Conservation (phyloP, 2,113 vertebrate species). For the Aplodontia rufa region DNA sequence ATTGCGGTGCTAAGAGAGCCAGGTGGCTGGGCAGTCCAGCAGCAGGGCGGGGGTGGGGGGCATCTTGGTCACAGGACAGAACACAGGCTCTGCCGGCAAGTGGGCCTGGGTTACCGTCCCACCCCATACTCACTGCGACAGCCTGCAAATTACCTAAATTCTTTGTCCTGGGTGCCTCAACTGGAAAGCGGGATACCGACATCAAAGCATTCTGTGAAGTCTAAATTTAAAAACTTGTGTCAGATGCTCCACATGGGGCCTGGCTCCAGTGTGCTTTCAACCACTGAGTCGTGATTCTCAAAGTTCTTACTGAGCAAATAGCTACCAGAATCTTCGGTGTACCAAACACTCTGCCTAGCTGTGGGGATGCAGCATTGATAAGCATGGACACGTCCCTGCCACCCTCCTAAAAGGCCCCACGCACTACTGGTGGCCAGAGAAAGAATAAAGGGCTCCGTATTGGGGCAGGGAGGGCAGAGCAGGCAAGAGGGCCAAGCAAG, state of each 20-base stretch:
- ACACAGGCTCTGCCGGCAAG: accelerated
- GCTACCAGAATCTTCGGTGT: neutral
- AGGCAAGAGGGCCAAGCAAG: neutral
- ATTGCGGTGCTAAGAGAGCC: too few relatives aligned
- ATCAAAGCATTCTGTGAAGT: neutral
- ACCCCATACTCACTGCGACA: neutral
- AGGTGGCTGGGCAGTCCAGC: neutral
- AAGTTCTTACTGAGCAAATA: neutral
- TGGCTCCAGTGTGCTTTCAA: neutral
- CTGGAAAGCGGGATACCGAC: neutral
- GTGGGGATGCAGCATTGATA: neutral
- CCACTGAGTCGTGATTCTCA: neutral
- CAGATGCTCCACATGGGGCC: neutral
- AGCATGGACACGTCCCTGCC: too few relatives aligned
- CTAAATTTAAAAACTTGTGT: neutral
- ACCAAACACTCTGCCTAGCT: neutral
- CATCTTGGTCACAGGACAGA: accelerated
- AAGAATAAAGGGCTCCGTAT: neutral
- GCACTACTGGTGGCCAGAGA: too few relatives aligned
- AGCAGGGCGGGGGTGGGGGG: neutral
- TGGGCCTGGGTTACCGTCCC: accelerated
- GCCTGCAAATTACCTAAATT: neutral
- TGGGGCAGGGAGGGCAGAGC: accelerated
- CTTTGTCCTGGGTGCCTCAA: neutral
- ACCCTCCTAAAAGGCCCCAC: neutral